Conservation (phyloP, 1,140 invertebrate genomes). For the Magallana ariakensis region DNA sequence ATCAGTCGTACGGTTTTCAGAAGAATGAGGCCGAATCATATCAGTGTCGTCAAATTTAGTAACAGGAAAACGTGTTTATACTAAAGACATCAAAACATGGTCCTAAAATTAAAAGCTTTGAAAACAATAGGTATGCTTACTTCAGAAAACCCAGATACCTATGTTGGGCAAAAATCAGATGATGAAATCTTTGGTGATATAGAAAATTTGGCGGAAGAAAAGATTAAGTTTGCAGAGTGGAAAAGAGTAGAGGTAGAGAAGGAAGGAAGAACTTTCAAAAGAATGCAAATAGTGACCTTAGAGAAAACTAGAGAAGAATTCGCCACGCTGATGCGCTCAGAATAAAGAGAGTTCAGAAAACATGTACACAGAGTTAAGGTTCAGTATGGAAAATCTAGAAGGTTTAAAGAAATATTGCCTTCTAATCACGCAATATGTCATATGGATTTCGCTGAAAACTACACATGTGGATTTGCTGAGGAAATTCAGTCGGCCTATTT, state of each 20-base stretch:
- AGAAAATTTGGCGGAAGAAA: background rate
- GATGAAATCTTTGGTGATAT: background rate
- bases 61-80: conserved; percentile 53
- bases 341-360: conserved; percentile 34
- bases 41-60: conserved; percentile 40
- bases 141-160: conserved; percentile 46
- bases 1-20: too few relatives aligned
- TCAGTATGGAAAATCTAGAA: conserved; percentile 21
- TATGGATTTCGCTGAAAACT: conserved; percentile 62
- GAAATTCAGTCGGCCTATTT: conserved; percentile 62
- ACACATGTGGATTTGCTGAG: conserved; percentile 53
- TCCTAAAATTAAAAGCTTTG: conserved; percentile 47
- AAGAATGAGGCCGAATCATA: conserved; percentile 27
- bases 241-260: conserved; percentile 36
- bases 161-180: background rate
- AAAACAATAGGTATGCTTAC: conserved; percentile 41
- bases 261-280: conserved; percentile 46
- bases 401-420: conserved; percentile 44
- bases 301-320: conserved; percentile 25
- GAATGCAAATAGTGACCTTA: conserved; percentile 41
- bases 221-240: conserved; percentile 22
- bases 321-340: background rate
- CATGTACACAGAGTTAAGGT: conserved; percentile 40
- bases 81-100: conserved; percentile 57
- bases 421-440: conserved; percentile 13